Percentiles rank a stretch among this genome's conserved stretches.
phyloP scores from a whole-genome alignment of 2,888 invertebrate species.

The Fissipunctia ypsillon region DNA sequence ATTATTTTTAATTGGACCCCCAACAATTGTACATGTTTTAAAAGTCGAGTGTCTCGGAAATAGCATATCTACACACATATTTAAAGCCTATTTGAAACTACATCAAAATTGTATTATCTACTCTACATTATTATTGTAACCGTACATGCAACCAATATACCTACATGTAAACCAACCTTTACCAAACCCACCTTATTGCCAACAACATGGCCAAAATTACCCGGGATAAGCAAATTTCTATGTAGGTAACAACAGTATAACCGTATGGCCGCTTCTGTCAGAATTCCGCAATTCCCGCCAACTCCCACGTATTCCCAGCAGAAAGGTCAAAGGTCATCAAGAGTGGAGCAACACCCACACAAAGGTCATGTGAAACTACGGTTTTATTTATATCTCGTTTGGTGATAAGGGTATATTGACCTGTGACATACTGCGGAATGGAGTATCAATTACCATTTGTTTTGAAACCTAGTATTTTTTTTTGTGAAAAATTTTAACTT shows the following conservation, averaged over 20 bases:
- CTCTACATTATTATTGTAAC: not conserved
- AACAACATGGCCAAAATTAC: conserved; percentile 1
- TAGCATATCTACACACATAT: not conserved
- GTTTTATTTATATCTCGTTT: conserved; percentile 61
- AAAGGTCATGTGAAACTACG: conserved; percentile 62
- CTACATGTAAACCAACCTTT: not conserved
- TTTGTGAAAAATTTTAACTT: too few species aligned
- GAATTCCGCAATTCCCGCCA: conserved; percentile 41
- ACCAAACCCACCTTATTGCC: not conserved
- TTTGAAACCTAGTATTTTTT: not conserved
- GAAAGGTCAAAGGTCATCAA: conserved; percentile 60
- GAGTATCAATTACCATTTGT: conserved; percentile 8
- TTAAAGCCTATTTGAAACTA: not conserved
- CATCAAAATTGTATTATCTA: too few species aligned
- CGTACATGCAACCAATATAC: not conserved
- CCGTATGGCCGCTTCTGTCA: conserved; percentile 27
- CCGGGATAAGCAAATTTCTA: conserved; percentile 13
- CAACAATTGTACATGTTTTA: not conserved
- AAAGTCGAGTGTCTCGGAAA: not conserved
- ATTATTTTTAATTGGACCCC: not conserved
- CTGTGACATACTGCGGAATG: conserved; percentile 31
- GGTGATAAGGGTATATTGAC: conserved; percentile 50
- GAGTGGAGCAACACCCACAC: conserved; percentile 48
- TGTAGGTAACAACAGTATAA: conserved; percentile 30
- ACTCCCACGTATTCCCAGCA: conserved; percentile 50